phyloP scores from a whole-genome alignment of 2,797 vertebrate species.

The Vireo griseus region DNA sequence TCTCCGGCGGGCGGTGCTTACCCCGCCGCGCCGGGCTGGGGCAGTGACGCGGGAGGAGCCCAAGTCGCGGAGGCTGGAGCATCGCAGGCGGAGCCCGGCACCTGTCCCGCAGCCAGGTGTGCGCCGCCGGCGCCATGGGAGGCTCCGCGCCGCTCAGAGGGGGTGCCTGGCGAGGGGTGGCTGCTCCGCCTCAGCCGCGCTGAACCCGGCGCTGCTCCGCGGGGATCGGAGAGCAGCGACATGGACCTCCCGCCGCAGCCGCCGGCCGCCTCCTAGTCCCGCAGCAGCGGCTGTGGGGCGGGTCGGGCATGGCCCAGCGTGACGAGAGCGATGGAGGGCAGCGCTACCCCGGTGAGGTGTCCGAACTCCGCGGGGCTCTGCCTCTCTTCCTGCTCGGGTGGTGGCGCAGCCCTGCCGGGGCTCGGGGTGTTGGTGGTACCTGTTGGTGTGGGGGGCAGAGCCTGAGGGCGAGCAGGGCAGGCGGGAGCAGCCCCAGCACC shows the following conservation, averaged over 20 bases:
- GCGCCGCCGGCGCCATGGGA: background rate
- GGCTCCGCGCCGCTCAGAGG: background rate
- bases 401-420: background rate
- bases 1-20: background rate
- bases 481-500: background rate
- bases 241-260: background rate
- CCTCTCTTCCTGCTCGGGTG: background rate
- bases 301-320: conserved; percentile 26
- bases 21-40: background rate
- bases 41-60: background rate
- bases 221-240: background rate
- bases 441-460: background rate
- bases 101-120: conserved; percentile 17
- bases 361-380: background rate
- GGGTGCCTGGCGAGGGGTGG: background rate
- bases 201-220: background rate
- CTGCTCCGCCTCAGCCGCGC: background rate
- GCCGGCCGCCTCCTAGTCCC: background rate
- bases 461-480: background rate
- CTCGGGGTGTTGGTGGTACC: background rate
- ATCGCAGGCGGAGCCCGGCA: background rate
- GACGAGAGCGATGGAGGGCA: background rate
- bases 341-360: conserved; percentile 23
- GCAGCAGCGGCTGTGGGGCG: background rate
- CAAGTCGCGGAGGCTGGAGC: background rate